Evolutionary conservation across 2,888 invertebrate species (phyloP), one percentile per base, ranked within the genome.

Genomic region (Chloroclystis v-ata): DNA sequence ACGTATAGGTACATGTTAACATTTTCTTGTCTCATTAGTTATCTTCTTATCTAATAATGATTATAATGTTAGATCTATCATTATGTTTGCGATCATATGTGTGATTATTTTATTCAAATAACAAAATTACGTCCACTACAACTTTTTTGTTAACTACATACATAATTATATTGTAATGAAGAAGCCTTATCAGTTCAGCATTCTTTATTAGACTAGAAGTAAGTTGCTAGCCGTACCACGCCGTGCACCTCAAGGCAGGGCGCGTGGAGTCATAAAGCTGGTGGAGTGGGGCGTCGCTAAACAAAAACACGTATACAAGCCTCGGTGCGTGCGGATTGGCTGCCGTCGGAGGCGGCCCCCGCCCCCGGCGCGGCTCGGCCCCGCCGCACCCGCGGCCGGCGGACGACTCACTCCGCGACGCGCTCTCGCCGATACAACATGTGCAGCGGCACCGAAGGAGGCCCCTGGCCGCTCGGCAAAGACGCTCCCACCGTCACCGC

Each of bases 231-330:
- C 77, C 52, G 76, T 85, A 86, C 83, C 46, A 13, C 59, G 73
- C 10, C 20, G 20, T 7, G 33, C n/a, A 10, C 73, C 78, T 79
- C 74, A 78, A 85, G 83, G 79, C 77, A 82, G 82, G 78, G 79
- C 74, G 79, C 82, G 76, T 72, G 73, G 68, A 75, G 75, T 75
- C 69, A 70, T 68, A 68, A 72, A 76, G 77, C 75, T 69, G 70
- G 67, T 72, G 77, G 82, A 84, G 84, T 82, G 86, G 87, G 89
- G 86, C 85, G 82, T 84, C 78, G 79, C 84, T 87, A 88, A 89
- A 89, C 88, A 89, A 88, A 83, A 88, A 88, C 87, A 88, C 78
- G 82, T 83, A 83, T 75, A 87, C 82, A 79, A 77, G 69, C 69
- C 70, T 66, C 69, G 71, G 65, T 51, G 61, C 61, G 72, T 72